Base-by-base conservation (phyloP, 2,113 vertebrate species). In the Tenebrosternarchus preto region DNA sequence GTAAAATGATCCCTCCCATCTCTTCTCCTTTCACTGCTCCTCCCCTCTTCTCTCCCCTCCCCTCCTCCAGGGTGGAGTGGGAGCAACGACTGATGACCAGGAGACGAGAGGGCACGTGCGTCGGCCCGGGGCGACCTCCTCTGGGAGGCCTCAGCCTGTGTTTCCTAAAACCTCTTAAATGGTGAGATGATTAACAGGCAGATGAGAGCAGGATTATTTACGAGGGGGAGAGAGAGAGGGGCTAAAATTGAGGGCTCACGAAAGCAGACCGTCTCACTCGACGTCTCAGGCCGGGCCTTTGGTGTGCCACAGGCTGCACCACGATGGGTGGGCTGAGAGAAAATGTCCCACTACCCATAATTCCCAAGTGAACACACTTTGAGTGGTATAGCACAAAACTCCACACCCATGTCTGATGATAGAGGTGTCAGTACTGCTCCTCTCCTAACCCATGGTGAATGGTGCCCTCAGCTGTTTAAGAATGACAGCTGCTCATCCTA, bases 381-480 rank as follows among this genome's bases (percentile, higher is more conserved):
- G 29, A 25, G 29, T n/a, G 56, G 56, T 22, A 11, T 33, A 16
- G 15, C 36, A 33, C 33, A 36, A 6, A 4, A 6, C 33, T 36
- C 33, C 33, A 4, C 2, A 2, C 6, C 33, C 6, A 6, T 36
- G 3, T 36, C 33, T 36, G 33, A 36, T 31, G 7, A 39, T 0
- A 39, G 20, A 15, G 5, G n/a, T 2, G 20, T 6, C 6, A 20
- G 29, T 9, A 9, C 39, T 15, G 12, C 2, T 1, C 20, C 33
- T 22, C 33, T 20, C 25, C 31, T 19, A 95, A 91, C 82, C 43
- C 89, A 88, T 94, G 93, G 93, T 89, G 90, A 92, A 95, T 90
- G 90, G 93, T 93, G 94, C 95, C 95, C 94, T 94, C 95, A 86
- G 71, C 90, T 90, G 90, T 59, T 27, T 78, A 22, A 39, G 50